Conservation (phyloP, 2,888 invertebrate genomes). For the Lepidochrysops patricia region DNA sequence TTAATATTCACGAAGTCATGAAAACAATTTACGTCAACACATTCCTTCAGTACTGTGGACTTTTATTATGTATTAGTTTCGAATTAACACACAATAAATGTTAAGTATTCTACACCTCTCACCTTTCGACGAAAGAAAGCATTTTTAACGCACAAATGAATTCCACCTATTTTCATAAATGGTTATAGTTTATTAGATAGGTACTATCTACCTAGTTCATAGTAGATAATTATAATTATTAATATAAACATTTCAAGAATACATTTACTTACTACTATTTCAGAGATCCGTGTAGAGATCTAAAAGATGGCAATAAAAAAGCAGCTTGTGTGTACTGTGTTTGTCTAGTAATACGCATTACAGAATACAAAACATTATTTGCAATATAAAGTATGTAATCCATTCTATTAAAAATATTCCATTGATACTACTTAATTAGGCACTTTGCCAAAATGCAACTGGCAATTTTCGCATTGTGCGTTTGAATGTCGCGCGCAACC, state of each 20-base stretch:
- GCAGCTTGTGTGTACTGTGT: too few species aligned
- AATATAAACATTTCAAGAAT: too few species aligned
- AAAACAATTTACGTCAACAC: not conserved
- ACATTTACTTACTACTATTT: too few species aligned
- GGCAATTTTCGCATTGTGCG: not conserved
- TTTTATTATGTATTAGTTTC: not conserved
- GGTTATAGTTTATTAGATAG: not conserved
- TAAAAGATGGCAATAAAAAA: too few species aligned
- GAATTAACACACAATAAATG: slow-evolving; percentile 31
- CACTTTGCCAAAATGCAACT: not conserved
- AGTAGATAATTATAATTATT: too few species aligned
- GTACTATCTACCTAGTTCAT: not conserved
- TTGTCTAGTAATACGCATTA: too few species aligned
- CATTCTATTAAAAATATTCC: too few species aligned
- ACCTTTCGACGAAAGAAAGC: slow-evolving; percentile 36
- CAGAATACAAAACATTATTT: too few species aligned
- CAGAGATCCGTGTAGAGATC: too few species aligned
- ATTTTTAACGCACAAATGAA: slow-evolving; percentile 2
- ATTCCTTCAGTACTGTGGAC: not conserved
- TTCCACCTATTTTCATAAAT: not conserved
- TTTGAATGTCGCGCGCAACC: slow-evolving; percentile 40
- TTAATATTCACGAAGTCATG: too few species aligned
- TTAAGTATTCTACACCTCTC: slow-evolving; percentile 32
- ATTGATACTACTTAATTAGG: too few species aligned
- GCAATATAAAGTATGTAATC: too few species aligned